Evolutionary conservation across 2,888 invertebrate species (phyloP).

Genomic region (Chaetoderma sp.): DNA sequence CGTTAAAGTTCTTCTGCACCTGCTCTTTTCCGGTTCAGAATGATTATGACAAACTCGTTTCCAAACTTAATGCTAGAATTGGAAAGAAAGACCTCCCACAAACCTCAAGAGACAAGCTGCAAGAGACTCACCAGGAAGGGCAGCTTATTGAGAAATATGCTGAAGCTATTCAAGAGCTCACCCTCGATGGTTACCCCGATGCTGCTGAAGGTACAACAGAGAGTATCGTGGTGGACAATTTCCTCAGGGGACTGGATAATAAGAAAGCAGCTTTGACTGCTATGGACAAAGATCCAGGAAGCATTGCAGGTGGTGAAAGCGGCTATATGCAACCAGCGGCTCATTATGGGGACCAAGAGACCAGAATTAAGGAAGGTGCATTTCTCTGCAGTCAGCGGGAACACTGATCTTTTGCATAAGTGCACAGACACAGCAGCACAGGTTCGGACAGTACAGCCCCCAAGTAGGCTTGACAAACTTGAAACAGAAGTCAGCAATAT

Average conservation of each 20-base stretch:
- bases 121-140: not conserved
- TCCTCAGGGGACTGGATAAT: constrained; percentile 4
- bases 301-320: too few species aligned
- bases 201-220: not conserved
- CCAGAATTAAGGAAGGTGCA: constrained; percentile 2
- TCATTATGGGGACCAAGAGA: too few species aligned
- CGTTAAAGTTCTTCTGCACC: not conserved
- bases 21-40: not conserved
- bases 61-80: not conserved
- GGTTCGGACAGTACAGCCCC: too few species aligned
- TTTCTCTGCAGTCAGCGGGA: too few species aligned
- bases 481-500: too few species aligned
- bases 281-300: constrained; percentile 22
- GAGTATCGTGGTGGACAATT: too few species aligned
- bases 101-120: not conserved
- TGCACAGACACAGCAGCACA: too few species aligned
- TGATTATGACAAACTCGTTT: not conserved
- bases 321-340: constrained; percentile 4
- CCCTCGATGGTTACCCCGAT: not conserved
- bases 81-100: too few species aligned
- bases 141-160: not conserved
- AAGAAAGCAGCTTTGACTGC: constrained; percentile 3
- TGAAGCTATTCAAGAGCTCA: not conserved
- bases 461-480: too few species aligned
- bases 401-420: too few species aligned